Evolutionary conservation across 2,888 invertebrate genomes (phyloP), one percentile per base, ranked within the genome.

Genomic region (Liposcelis brunnea): DNA sequence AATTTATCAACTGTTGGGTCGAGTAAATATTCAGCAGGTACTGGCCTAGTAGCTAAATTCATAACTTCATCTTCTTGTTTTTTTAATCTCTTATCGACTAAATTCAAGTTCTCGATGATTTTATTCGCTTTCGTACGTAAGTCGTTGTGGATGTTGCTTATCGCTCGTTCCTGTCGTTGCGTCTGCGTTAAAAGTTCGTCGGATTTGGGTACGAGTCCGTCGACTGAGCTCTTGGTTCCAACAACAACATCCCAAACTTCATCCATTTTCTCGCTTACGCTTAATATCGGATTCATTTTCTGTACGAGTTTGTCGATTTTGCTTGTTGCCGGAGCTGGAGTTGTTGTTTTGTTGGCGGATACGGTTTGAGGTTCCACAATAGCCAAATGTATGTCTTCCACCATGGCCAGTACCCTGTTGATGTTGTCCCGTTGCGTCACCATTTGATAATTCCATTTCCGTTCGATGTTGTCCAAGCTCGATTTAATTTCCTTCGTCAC

Each of bases 241-340:
- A 86, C 84, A 10, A 87, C 84, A 3, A 86, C 84, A 58, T 84
- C 80, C 86, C 86, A 87, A 2, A 87, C 85, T 62, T 87, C 83
- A 55, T 87, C 86, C 84, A 87, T 86, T 63, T 86, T 86, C 58
- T 85, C 84, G 0, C 85, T 82, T 1, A 86, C 85, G 45, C 77
- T 79, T 57, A 85, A 76, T 66, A 86, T 84, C 1, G 87, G 86
- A 52, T 78, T 75, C 59, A 86, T 85, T 64, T 84, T 81, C 56
- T 80, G 77, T 1, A 82, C 81, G 26, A 87, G 68, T 2, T 72
- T 75, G 62, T 87, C 85, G 51, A 86, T 74, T 65, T 85, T 87
- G 58, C 78, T 85, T n/a, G 55, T 49, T 6, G 70, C 55, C 1
- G 77, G 72, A 19, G 71, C 61, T n/a, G 68, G 65, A 1, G 73